phyloP scores from a whole-genome alignment of 2,888 invertebrate genomes.

The Diarsia dahlii region DNA sequence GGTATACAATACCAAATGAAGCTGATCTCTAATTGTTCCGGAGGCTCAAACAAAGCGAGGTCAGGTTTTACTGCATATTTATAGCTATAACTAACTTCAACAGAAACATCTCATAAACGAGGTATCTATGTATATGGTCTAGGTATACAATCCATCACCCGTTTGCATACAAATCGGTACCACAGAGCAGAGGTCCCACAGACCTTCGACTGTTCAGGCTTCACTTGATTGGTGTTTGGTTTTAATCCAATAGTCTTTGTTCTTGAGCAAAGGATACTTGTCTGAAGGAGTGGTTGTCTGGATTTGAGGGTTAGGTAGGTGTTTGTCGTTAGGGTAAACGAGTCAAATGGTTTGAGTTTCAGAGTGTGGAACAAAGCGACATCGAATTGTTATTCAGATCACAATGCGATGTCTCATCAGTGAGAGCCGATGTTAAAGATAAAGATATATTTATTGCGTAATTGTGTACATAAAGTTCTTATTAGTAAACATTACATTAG shows the following conservation, averaged over 20 bases:
- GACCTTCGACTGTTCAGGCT: slow-evolving; percentile 14
- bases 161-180: slow-evolving; percentile 44
- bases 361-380: not conserved
- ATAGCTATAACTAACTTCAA: too few relatives aligned
- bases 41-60: too few relatives aligned
- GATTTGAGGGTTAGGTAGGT: not conserved
- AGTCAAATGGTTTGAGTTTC: not conserved
- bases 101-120: not conserved
- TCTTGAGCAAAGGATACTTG: slow-evolving; percentile 1
- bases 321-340: not conserved
- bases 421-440: too few relatives aligned
- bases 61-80: too few relatives aligned
- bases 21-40: too few relatives aligned
- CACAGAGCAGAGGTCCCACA: too few relatives aligned
- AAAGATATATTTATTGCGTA: too few relatives aligned
- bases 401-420: too few relatives aligned
- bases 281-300: not conserved
- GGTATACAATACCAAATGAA: too few relatives aligned
- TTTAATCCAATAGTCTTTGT: slow-evolving; percentile 19
- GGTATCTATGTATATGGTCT: not conserved
- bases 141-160: not conserved
- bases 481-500: too few relatives aligned
- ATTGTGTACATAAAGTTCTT: too few relatives aligned
- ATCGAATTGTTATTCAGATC: too few relatives aligned
- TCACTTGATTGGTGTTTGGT: slow-evolving; percentile 36